Conservation (phyloP, 2,797 vertebrate species). For the Mormyrops boulengeri region DNA sequence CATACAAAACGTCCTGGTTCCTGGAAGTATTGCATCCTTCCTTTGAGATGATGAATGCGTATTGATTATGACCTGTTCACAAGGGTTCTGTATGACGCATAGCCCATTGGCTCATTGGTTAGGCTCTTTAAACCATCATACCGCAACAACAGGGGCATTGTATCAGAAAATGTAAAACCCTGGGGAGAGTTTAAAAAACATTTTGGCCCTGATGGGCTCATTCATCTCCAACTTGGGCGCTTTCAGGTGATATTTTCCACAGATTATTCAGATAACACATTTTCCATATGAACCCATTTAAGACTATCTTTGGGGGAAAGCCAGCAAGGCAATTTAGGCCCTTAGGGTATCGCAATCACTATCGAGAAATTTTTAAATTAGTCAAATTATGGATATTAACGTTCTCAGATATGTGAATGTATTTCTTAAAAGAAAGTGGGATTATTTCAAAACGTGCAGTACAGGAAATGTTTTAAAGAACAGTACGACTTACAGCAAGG, state of each 20-base stretch:
- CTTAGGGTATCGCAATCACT: not conserved
- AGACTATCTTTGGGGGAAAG: constrained; percentile 11
- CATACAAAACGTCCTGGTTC: constrained; percentile 44
- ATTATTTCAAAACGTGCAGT: not conserved
- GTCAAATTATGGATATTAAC: constrained; percentile 4
- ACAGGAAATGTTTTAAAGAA: not conserved
- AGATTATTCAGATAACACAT: constrained; percentile 3
- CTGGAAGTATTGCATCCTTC: constrained; percentile 46
- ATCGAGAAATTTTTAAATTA: not conserved
- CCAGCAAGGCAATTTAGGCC: not conserved
- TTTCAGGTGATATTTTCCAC: not conserved
- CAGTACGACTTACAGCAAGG: not conserved
- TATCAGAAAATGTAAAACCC: constrained; percentile 32
- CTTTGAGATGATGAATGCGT: constrained; percentile 44
- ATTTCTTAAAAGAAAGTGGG: not conserved
- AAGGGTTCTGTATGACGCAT: not conserved
- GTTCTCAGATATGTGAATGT: not conserved
- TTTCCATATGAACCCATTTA: constrained; percentile 10
- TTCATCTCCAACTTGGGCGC: not conserved
- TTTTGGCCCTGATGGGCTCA: not conserved
- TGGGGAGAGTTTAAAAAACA: not conserved
- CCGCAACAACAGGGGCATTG: constrained; percentile 36
- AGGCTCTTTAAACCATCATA: constrained; percentile 33
- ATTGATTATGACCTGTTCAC: constrained; percentile 41
- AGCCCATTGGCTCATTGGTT: constrained; percentile 30